Percentiles rank a stretch among this genome's conserved stretches.
Conservation (phyloP, 2,797 vertebrate species). For the Avahi laniger region DNA sequence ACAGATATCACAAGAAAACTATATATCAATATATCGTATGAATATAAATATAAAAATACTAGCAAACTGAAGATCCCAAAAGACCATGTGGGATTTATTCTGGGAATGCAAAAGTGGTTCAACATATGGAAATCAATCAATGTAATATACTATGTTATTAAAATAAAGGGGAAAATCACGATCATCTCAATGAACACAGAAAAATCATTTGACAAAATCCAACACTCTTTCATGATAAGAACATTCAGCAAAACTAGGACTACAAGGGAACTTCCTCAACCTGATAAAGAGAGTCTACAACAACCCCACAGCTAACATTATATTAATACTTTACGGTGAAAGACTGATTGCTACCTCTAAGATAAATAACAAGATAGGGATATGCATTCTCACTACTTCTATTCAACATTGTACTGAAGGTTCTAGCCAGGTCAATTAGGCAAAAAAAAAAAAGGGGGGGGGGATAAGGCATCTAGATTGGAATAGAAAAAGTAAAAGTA, state of each 20-base stretch:
- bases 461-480: neutral
- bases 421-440: neutral
- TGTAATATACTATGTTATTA: neutral
- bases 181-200: neutral
- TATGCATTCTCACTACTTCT: neutral
- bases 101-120: neutral
- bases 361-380: neutral
- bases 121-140: neutral
- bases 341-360: neutral
- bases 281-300: neutral
- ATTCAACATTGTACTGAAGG: neutral
- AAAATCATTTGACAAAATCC: constrained; percentile 12
- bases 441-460: neutral
- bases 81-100: neutral
- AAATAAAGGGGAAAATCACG: neutral
- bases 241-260: neutral
- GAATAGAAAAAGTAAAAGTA: constrained; percentile 2
- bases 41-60: constrained; percentile 28
- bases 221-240: neutral
- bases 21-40: neutral
- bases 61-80: neutral
- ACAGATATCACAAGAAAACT: neutral
- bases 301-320: neutral
- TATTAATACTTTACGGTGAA: neutral
- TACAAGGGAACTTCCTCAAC: neutral